Evolutionary conservation across 2,113 vertebrate genomes (phyloP).

Genomic region (Zosterops japonicus): DNA sequence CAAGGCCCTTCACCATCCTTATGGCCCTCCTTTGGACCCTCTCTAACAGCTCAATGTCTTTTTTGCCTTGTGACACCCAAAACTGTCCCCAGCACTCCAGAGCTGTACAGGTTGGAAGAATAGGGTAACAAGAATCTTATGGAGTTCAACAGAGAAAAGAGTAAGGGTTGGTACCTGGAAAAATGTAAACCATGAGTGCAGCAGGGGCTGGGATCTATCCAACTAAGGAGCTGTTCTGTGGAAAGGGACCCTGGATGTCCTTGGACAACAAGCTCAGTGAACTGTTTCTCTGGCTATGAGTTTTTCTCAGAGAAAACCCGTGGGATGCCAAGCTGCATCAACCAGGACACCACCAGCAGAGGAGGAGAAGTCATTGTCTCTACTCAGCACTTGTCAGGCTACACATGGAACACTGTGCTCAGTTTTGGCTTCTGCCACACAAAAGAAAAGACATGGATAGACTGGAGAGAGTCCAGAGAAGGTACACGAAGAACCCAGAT

Average conservation of each 20-base stretch:
- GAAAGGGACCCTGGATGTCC: background rate
- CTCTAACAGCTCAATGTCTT: background rate
- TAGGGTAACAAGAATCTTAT: background rate
- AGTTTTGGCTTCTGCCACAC: background rate
- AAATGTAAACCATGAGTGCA: background rate
- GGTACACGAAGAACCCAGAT: background rate
- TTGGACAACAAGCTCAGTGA: background rate
- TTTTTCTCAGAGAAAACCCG: background rate
- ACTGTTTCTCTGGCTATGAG: background rate
- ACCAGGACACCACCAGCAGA: background rate
- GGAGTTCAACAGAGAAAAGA: background rate
- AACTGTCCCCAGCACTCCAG: background rate
- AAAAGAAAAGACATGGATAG: background rate
- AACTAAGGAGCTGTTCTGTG: background rate
- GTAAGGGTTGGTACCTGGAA: background rate
- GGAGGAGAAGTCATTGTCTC: background rate
- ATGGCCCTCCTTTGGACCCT: background rate
- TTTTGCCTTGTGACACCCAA: rapidly evolving
- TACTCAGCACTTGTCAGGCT: background rate
- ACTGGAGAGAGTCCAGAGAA: background rate
- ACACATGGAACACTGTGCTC: background rate
- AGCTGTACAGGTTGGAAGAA: background rate
- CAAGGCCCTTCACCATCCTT: too few species aligned
- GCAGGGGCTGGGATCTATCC: background rate
- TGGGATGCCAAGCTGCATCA: background rate